These are phyloP conservation scores for Gallinago jamesoni DNA, from an alignment of 2,113 vertebrate genomes.

Conservation along the genomic window DNA sequence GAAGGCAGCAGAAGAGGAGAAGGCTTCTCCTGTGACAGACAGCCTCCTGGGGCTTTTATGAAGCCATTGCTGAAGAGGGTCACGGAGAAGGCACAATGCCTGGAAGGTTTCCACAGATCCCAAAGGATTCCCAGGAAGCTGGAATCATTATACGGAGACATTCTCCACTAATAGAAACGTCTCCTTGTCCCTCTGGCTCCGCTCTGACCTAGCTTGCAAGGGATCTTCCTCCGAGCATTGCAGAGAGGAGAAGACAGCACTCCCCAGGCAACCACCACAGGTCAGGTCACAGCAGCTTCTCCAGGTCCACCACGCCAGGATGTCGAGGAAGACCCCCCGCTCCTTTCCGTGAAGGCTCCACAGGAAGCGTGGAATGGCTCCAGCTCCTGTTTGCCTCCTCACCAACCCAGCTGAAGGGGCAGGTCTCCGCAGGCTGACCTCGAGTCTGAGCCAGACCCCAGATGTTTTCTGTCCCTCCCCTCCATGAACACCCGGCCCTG, in stretches of 20 bases:
- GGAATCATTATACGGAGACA: not conserved
- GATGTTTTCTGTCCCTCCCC: not conserved
- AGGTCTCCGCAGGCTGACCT: not conserved
- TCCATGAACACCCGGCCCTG: not conserved
- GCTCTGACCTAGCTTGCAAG: not conserved
- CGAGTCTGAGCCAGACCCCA: not conserved
- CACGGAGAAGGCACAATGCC: not conserved
- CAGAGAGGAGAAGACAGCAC: not conserved
- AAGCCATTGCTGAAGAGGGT: not conserved
- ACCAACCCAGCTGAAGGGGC: not conserved
- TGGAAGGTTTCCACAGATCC: not conserved
- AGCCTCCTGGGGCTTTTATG: not conserved
- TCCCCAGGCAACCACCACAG: not conserved
- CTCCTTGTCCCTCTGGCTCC: not conserved
- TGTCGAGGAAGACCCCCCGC: not conserved
- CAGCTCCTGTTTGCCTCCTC: not conserved
- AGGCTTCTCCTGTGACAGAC: not conserved
- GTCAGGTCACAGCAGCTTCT: not conserved
- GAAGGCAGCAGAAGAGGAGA: not conserved
- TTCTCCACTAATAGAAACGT: not conserved
- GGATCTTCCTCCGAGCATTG: not conserved
- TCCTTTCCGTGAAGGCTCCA: not conserved
- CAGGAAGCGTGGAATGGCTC: rapidly evolving
- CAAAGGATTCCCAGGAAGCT: not conserved
- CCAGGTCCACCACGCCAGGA: not conserved